A percentile compares a stretch with the other conserved stretches of the same genome.
phyloP scores from a whole-genome alignment of 2,113 vertebrate genomes.

The Paradisaea rubra region DNA sequence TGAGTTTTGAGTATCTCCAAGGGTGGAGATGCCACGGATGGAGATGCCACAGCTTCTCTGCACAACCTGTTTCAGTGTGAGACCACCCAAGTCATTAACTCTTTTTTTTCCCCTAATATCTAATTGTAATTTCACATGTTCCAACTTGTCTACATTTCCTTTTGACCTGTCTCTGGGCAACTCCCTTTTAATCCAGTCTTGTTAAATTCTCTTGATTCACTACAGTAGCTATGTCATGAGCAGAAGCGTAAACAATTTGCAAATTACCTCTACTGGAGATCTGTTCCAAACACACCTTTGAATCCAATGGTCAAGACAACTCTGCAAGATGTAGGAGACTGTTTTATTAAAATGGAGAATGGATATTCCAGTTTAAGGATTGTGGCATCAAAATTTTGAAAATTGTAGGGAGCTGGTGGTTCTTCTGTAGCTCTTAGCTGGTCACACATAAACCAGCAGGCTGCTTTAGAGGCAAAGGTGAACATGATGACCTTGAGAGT shows the following conservation, averaged over 20 bases:
- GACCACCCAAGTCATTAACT: not conserved
- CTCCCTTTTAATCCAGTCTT: not conserved
- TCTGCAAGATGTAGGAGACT: not conserved
- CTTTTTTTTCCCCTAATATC: not conserved
- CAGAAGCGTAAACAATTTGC: not conserved
- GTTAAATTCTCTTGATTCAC: not conserved
- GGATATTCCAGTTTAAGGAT: not conserved
- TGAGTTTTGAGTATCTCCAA: not conserved
- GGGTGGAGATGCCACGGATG: not conserved
- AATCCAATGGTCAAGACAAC: not conserved
- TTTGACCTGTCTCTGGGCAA: not conserved
- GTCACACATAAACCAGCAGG: not conserved
- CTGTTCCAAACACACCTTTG: not conserved
- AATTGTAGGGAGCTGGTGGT: not conserved
- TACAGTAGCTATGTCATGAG: not conserved
- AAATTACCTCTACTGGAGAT: not conserved
- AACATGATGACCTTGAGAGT: accelerated
- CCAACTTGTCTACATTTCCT: not conserved
- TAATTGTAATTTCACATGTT: not conserved
- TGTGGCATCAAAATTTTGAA: not conserved
- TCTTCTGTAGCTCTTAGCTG: not conserved
- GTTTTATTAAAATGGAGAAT: not conserved
- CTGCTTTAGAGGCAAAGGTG: not conserved
- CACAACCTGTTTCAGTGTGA: not conserved
- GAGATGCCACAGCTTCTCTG: not conserved